Evolutionary conservation across 2,113 vertebrate genomes (phyloP).

Genomic region (Xenotilapia flavipinnis): DNA sequence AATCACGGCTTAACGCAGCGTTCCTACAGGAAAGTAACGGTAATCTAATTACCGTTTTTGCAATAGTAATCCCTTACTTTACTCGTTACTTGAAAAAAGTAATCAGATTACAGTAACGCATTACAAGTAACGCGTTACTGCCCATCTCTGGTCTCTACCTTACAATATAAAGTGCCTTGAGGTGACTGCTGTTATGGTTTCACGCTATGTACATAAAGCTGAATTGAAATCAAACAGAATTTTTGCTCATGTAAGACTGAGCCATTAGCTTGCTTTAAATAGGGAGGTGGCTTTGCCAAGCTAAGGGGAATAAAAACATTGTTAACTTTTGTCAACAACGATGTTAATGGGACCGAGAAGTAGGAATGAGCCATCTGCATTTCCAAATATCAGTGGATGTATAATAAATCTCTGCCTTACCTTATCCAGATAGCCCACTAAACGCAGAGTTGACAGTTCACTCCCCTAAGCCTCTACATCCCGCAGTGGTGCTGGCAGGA

Average conservation of each 20-base stretch:
- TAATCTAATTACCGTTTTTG: too few relatives aligned
- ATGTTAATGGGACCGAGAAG: background rate
- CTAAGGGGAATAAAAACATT: background rate
- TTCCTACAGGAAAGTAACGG: too few relatives aligned
- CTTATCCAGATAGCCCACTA: background rate
- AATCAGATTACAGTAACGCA: too few relatives aligned
- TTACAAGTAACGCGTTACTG: too few relatives aligned
- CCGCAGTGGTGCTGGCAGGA: background rate
- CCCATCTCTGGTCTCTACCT: fast-evolving
- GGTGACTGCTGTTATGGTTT: background rate
- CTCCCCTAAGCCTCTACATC: background rate
- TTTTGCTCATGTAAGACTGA: background rate
- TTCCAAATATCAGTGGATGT: background rate
- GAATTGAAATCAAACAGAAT: background rate
- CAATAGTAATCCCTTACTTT: too few relatives aligned
- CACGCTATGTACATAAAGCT: background rate
- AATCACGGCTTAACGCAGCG: too few relatives aligned
- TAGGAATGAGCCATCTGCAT: background rate
- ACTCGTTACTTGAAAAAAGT: too few relatives aligned
- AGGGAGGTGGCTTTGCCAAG: background rate
- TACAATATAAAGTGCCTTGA: background rate
- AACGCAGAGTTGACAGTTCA: background rate
- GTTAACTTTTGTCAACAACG: background rate
- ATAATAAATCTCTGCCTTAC: background rate
- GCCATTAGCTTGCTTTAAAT: background rate